Evolutionary conservation across 2,113 vertebrate genomes (phyloP).

Genomic region (Engystomops pustulosus): DNA sequence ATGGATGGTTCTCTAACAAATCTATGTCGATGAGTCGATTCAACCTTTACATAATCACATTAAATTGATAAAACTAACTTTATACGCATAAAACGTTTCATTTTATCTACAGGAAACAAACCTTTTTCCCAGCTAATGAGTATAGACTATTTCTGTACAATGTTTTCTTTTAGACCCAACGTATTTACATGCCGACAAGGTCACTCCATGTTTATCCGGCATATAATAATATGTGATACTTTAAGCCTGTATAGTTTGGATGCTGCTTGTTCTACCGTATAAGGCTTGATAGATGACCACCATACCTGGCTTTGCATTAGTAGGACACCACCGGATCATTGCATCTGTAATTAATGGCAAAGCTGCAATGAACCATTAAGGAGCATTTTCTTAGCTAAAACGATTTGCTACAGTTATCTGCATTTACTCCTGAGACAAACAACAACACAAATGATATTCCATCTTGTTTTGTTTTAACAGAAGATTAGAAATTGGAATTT

Average conservation of each 20-base stretch:
- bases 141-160: too few species aligned
- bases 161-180: too few species aligned
- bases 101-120: too few species aligned
- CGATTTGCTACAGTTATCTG: slow-evolving; percentile 4
- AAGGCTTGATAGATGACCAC: slow-evolving; percentile 43
- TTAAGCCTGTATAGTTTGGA: neutral
- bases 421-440: neutral
- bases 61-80: too few species aligned
- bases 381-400: slow-evolving; percentile 12
- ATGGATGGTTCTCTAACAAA: too few species aligned
- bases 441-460: neutral
- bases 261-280: slow-evolving; percentile 8
- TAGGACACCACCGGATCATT: slow-evolving; percentile 18
- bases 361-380: neutral
- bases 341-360: slow-evolving; percentile 38
- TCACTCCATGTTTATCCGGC: neutral
- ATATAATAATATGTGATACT: neutral
- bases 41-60: too few species aligned
- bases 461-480: neutral
- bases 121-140: too few species aligned
- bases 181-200: neutral
- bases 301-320: slow-evolving; percentile 19
- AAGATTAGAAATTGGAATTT: neutral
- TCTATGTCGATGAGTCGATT: too few species aligned
- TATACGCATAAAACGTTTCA: too few species aligned